Percentiles rank a stretch among this genome's conserved stretches.
Evolutionary conservation across 2,113 vertebrate species (phyloP).

Genomic region (Ursus arctos): DNA sequence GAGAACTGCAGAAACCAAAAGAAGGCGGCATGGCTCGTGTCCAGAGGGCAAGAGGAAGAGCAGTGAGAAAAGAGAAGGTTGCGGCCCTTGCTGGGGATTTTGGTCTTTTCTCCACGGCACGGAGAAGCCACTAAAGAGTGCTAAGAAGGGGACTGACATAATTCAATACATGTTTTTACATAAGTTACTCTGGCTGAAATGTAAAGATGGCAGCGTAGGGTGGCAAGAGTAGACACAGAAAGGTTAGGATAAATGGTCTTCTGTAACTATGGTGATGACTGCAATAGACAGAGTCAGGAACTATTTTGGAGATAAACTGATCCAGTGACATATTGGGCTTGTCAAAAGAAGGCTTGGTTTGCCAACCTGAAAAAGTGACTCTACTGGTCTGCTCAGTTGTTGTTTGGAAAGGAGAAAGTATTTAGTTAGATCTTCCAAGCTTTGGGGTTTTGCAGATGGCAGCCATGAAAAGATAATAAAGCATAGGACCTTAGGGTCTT

Average conservation of each 20-base stretch:
- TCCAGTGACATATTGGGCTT: background rate
- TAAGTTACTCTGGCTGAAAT: background rate
- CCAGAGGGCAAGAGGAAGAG: background rate
- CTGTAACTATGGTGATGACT: background rate
- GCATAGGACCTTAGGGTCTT: background rate
- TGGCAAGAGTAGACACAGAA: background rate
- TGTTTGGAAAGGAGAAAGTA: background rate
- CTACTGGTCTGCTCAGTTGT: background rate
- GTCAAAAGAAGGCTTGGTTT: background rate
- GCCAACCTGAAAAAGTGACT: background rate
- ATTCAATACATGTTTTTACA: conserved; percentile 32
- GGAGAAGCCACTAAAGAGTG: background rate
- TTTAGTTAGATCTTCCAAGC: background rate
- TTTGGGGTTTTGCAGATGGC: background rate
- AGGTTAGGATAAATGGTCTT: conserved; percentile 6
- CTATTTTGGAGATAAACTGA: background rate
- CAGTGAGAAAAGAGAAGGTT: background rate
- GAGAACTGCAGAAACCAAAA: background rate
- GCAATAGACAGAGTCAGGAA: background rate
- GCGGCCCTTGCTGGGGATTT: background rate
- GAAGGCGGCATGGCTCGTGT: background rate
- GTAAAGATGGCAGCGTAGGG: background rate
- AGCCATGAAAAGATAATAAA: background rate
- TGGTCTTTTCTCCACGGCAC: background rate
- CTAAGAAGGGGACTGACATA: background rate